These are phyloP conservation scores for Phyllopteryx taeniolatus DNA, from an alignment of 2,113 vertebrate species.

Conservation along the genomic window DNA sequence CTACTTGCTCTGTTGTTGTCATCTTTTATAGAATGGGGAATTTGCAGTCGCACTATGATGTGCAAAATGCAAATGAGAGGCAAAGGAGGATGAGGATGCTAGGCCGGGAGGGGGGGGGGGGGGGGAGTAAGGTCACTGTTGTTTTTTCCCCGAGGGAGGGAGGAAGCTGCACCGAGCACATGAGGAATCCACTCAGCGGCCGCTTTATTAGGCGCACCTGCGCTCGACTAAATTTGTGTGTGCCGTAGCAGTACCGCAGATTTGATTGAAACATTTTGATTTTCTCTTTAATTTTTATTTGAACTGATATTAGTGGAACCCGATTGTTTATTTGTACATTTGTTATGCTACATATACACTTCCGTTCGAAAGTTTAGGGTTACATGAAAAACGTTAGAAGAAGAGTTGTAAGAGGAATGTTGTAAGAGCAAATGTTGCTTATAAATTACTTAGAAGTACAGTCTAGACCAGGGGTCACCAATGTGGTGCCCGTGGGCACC, in stretches of 20 bases:
- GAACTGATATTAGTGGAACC: too few relatives aligned
- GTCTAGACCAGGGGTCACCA: too few relatives aligned
- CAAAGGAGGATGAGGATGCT: conserved; percentile 27
- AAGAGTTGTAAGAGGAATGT: too few relatives aligned
- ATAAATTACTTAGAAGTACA: too few relatives aligned
- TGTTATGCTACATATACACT: too few relatives aligned
- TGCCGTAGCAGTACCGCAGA: not conserved
- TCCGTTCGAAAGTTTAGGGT: too few relatives aligned
- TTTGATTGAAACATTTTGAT: not conserved
- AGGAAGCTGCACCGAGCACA: not conserved
- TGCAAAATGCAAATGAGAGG: conserved; percentile 61
- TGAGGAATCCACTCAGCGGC: not conserved
- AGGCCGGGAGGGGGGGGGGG: not conserved
- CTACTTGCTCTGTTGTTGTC: not conserved
- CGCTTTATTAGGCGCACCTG: not conserved
- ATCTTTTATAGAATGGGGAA: conserved; percentile 43
- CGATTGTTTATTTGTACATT: too few relatives aligned
- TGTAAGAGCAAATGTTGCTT: too few relatives aligned
- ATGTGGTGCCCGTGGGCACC: too few relatives aligned
- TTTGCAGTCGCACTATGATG: conserved; percentile 36
- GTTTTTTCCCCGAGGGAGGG: conserved; percentile 17
- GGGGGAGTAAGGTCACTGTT: conserved; percentile 38
- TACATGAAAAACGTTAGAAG: too few relatives aligned
- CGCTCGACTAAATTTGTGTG: not conserved
- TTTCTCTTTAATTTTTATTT: not conserved